A percentile compares a stretch with the other conserved stretches of the same genome.
phyloP scores from a whole-genome alignment of 2,797 vertebrate species.

The Gobio occitaniae region DNA sequence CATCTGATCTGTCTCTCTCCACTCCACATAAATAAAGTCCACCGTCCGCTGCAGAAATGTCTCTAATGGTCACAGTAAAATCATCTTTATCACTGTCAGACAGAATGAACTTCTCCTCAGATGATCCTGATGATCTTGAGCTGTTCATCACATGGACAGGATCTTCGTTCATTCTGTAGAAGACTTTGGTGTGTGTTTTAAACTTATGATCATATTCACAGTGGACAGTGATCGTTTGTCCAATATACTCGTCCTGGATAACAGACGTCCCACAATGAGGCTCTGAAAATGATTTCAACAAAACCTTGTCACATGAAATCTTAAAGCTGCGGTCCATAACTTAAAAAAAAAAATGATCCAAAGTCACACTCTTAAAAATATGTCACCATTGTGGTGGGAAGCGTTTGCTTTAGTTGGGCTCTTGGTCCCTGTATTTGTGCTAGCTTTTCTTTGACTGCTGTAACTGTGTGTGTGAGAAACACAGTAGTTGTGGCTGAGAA shows the following conservation, averaged over 20 bases:
- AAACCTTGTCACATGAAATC: neutral
- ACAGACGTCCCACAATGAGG: neutral
- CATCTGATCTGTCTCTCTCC: neutral
- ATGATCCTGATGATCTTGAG: neutral
- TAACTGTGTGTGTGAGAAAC: no score
- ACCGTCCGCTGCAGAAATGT: neutral
- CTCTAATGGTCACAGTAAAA: neutral
- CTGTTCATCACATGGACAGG: neutral
- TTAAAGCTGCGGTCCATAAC: neutral
- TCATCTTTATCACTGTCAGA: neutral
- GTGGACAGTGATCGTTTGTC: neutral
- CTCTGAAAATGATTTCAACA: neutral
- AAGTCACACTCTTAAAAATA: no score
- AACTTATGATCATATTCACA: neutral
- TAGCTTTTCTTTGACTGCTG: no score
- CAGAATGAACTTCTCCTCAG: neutral
- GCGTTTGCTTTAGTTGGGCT: no score
- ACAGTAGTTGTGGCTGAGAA: no score
- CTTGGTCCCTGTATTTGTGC: no score
- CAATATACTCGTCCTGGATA: accelerated
- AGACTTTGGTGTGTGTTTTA: neutral
- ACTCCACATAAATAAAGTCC: conserved; percentile 44
- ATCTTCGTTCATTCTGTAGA: neutral
- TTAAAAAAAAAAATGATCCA: no score
- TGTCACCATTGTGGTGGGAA: no score